A percentile compares a stretch with the other conserved stretches of the same genome.
Conservation (phyloP, 2,888 invertebrate genomes). For the Orchesella flavescens region DNA sequence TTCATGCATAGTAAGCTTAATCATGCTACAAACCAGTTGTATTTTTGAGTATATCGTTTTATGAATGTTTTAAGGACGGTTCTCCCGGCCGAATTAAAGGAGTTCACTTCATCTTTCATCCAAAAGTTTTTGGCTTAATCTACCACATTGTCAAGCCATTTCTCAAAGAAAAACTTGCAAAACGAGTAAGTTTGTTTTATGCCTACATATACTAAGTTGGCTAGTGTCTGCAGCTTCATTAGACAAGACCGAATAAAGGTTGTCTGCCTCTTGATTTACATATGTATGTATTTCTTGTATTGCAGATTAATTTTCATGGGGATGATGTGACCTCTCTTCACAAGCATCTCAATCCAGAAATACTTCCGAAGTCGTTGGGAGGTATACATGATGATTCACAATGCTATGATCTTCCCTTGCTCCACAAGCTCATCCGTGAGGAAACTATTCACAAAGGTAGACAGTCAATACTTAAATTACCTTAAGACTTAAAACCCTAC, state of each 20-base stretch:
- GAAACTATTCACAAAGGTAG: conserved; percentile 35
- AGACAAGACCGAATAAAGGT: too few species aligned
- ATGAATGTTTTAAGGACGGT: conserved; percentile 35
- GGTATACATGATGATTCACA: neutral
- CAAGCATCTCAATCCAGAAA: conserved; percentile 19
- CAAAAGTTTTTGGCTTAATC: conserved; percentile 35
- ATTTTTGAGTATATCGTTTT: neutral
- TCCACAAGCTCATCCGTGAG: conserved; percentile 5
- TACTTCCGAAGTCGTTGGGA: conserved; percentile 8
- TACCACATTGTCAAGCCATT: conserved; percentile 50
- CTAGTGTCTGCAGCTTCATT: neutral
- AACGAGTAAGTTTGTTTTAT: conserved; percentile 43
- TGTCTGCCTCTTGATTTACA: too few species aligned
- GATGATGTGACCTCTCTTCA: conserved; percentile 34
- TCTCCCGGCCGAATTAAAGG: conserved; percentile 46
- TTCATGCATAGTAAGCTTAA: too few species aligned
- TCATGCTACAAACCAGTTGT: neutral
- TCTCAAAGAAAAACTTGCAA: conserved; percentile 48
- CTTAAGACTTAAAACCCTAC: neutral
- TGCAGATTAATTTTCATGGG: conserved; percentile 35
- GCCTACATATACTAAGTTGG: neutral
- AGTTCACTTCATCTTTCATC: conserved; percentile 42
- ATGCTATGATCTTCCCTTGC: neutral
- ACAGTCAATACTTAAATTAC: too few species aligned
- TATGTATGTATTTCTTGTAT: neutral